phyloP scores from a whole-genome alignment of 2,113 vertebrate genomes.

The Lutjanus erythropterus region DNA sequence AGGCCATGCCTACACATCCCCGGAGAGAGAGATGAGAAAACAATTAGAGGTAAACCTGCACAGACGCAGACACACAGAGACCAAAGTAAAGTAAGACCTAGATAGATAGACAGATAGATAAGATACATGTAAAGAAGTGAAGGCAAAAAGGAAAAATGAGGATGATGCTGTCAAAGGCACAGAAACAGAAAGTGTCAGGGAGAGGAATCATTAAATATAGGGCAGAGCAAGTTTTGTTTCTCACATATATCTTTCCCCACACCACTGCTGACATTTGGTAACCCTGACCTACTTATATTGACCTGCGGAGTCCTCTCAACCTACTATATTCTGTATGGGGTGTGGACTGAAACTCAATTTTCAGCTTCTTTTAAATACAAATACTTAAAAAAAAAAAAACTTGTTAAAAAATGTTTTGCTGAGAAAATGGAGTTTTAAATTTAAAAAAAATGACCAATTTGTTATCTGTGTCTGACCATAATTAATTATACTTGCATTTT shows the following conservation, averaged over 20 bases:
- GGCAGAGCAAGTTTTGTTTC: background rate
- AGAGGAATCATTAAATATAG: constrained; percentile 28
- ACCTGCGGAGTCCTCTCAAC: background rate
- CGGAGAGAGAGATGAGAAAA: constrained; percentile 66
- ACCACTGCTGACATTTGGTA: constrained; percentile 11
- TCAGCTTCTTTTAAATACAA: background rate
- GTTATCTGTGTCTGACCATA: background rate
- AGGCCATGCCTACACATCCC: constrained; percentile 63
- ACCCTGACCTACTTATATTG: constrained; percentile 22
- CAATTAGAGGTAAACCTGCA: constrained; percentile 58
- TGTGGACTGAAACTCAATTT: background rate
- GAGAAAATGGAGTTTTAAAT: too few relatives aligned
- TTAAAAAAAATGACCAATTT: too few relatives aligned
- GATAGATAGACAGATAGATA: constrained; percentile 32
- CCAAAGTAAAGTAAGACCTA: constrained; percentile 30
- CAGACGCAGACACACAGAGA: constrained; percentile 18
- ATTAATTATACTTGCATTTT: background rate
- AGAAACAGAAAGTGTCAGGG: background rate
- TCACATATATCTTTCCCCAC: background rate
- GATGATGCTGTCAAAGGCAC: constrained; percentile 30
- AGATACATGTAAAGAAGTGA: constrained; percentile 29
- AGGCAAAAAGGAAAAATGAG: background rate
- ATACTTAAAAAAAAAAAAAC: too few relatives aligned
- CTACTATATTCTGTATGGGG: background rate
- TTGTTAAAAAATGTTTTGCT: too few relatives aligned